Conservation (phyloP, 1,140 invertebrate genomes). For the Bursaphelenchus mucronatus region DNA sequence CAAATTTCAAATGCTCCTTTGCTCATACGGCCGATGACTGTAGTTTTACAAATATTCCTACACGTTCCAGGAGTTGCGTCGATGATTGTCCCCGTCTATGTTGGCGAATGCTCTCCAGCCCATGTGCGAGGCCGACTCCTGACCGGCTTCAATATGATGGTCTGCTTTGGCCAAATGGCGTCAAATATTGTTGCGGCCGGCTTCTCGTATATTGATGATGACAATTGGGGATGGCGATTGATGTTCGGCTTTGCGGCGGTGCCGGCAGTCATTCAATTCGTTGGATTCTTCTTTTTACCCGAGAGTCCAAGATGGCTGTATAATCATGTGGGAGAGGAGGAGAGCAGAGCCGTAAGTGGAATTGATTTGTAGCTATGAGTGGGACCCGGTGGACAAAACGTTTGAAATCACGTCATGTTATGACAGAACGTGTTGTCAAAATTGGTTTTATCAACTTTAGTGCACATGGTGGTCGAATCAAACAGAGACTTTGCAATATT, state of each 20-base stretch:
- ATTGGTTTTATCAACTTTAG: neutral
- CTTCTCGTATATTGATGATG: constrained; percentile 62
- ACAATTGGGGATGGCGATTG: constrained; percentile 64
- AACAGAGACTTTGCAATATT: neutral
- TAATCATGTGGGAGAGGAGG: constrained; percentile 60
- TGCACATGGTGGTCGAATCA: neutral
- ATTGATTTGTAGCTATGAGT: neutral
- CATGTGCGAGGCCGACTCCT: constrained; percentile 59
- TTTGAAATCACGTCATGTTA: too few relatives aligned
- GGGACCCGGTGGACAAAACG: too few relatives aligned
- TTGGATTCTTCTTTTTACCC: constrained; percentile 68
- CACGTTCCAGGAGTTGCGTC: constrained; percentile 63
- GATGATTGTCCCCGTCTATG: constrained; percentile 68
- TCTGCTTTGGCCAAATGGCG: constrained; percentile 66
- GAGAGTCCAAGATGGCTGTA: constrained; percentile 68
- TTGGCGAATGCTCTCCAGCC: constrained; percentile 66
- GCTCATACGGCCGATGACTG: too few relatives aligned
- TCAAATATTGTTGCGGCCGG: constrained; percentile 65
- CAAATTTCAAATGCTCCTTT: too few relatives aligned
- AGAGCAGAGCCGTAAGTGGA: constrained; percentile 61
- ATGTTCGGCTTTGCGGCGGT: constrained; percentile 68
- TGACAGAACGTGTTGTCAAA: too few relatives aligned
- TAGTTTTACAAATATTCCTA: too few relatives aligned
- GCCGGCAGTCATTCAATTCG: constrained; percentile 66
- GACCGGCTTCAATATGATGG: constrained; percentile 66